These are phyloP conservation scores for Echiichthys vipera DNA, from an alignment of 2,797 vertebrate species.

Conservation along the genomic window DNA sequence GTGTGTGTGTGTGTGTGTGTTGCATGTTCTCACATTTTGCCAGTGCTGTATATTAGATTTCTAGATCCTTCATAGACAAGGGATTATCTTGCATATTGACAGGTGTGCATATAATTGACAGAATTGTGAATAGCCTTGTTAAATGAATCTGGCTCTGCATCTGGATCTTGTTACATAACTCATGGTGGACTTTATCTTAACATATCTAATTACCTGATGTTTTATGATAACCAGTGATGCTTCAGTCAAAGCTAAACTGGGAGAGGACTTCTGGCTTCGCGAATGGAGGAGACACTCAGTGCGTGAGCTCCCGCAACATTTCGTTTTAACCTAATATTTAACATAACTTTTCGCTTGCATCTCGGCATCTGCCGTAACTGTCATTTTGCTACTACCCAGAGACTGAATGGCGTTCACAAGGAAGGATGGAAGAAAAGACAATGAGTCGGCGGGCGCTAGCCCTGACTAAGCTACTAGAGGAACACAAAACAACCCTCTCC, in stretches of 20 bases:
- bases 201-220: background rate
- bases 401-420: no score
- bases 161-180: slow-evolving; percentile 2
- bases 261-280: no score
- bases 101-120: slow-evolving; percentile 61
- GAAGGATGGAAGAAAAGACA: no score
- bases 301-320: no score
- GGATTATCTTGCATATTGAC: slow-evolving; percentile 68
- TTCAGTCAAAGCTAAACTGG: background rate
- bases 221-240: background rate
- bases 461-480: no score
- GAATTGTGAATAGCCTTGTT: slow-evolving; percentile 63
- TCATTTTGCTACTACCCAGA: no score
- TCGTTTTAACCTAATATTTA: no score
- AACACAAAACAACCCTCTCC: no score
- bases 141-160: slow-evolving; percentile 42
- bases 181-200: background rate
- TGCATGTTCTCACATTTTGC: slow-evolving; percentile 48
- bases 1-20: slow-evolving; percentile 46
- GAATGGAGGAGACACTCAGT: no score
- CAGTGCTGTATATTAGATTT: slow-evolving; percentile 57
- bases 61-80: slow-evolving; percentile 47
- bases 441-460: no score
- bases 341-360: no score
- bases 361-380: no score